Percentiles rank a stretch among this genome's conserved stretches.
Conservation (phyloP, 2,888 invertebrate species). For the Dryobotodes eremita region DNA sequence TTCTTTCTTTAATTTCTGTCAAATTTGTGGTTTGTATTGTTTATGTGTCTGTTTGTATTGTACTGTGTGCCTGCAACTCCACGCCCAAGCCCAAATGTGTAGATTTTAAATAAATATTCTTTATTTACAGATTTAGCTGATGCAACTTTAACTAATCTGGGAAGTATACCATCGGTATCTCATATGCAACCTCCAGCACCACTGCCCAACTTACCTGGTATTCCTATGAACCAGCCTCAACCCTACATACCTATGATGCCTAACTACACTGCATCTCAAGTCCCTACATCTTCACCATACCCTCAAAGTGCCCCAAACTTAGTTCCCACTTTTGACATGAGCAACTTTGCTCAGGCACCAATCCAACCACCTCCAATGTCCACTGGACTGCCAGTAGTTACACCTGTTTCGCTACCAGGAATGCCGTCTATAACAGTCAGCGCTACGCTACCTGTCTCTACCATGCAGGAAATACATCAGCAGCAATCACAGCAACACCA, state of each 20-base stretch:
- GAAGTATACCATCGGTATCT: slow-evolving; percentile 88
- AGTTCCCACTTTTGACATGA: slow-evolving; percentile 88
- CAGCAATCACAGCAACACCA: slow-evolving; percentile 86
- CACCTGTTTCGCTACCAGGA: slow-evolving; percentile 93
- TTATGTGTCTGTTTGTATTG: not conserved
- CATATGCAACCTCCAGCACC: slow-evolving; percentile 90
- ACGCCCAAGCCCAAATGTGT: not conserved
- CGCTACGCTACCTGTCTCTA: slow-evolving; percentile 92
- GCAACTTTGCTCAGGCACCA: slow-evolving; percentile 80
- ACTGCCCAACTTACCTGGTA: slow-evolving; percentile 87
- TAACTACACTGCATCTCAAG: slow-evolving; percentile 82
- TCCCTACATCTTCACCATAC: slow-evolving; percentile 66
- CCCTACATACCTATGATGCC: slow-evolving; percentile 90
- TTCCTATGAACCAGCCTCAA: slow-evolving; percentile 90
- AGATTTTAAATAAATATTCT: slow-evolving; percentile 2
- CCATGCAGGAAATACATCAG: slow-evolving; percentile 90
- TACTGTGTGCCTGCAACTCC: not conserved
- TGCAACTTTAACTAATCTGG: slow-evolving; percentile 87
- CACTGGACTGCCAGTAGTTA: slow-evolving; percentile 90
- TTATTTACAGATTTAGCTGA: slow-evolving; percentile 86
- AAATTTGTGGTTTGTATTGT: not conserved
- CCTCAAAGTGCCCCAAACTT: slow-evolving; percentile 75
- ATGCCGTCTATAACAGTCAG: slow-evolving; percentile 96
- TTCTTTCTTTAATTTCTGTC: not conserved
- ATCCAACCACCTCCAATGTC: slow-evolving; percentile 82